These are phyloP conservation scores for Sturnus vulgaris DNA, from an alignment of 2,113 vertebrate species.

Conservation along the genomic window DNA sequence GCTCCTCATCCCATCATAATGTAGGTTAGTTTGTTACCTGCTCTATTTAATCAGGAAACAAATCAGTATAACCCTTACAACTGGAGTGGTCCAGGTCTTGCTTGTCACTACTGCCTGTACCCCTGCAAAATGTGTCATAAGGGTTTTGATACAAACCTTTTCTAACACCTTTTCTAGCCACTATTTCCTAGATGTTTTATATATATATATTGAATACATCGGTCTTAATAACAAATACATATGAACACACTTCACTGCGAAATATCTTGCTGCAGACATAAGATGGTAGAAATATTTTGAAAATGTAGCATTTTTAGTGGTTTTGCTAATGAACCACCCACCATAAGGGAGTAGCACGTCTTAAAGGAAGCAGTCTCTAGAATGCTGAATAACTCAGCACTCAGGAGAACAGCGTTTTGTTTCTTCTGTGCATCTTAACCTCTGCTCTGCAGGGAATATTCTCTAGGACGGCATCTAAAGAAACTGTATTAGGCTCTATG, in stretches of 20 bases:
- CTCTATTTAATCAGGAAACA: background rate
- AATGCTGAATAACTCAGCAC: conserved; percentile 37
- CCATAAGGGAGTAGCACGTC: background rate
- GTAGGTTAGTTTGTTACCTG: background rate
- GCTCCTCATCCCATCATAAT: background rate
- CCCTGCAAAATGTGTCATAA: background rate
- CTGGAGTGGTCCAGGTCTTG: background rate
- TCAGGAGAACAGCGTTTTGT: conserved; percentile 7
- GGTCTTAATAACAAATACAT: background rate
- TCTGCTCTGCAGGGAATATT: conserved; percentile 57
- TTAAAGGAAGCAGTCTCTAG: background rate
- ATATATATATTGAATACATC: background rate
- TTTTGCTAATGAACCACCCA: conserved; percentile 18
- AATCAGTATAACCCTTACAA: background rate
- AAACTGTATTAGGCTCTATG: conserved; percentile 61
- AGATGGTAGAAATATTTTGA: background rate
- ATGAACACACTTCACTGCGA: background rate
- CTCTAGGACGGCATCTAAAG: conserved; percentile 41
- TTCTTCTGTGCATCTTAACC: conserved; percentile 47
- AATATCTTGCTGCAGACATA: background rate
- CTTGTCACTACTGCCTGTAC: background rate
- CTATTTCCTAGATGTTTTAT: background rate
- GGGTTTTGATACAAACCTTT: background rate
- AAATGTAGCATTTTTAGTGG: background rate
- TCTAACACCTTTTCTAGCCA: background rate